Conservation (phyloP, 2,113 vertebrate genomes). For the Daubentonia madagascariensis region DNA sequence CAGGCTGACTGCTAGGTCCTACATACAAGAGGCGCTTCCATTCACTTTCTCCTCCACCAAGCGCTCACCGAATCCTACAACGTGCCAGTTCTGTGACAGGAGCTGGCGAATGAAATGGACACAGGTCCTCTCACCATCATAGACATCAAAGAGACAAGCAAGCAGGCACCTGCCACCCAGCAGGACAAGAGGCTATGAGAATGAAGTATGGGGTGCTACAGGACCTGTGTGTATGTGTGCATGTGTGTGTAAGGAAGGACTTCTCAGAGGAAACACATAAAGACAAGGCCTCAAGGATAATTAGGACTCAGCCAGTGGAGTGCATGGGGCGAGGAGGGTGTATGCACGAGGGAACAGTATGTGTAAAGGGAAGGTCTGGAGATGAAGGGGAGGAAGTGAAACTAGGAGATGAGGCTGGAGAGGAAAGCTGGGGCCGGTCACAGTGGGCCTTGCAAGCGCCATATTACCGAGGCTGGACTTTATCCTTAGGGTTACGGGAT, state of each 20-base stretch:
- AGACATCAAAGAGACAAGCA: neutral
- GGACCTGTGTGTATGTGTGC: neutral
- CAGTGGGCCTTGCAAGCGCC: neutral
- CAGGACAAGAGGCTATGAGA: neutral
- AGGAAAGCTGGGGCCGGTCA: neutral
- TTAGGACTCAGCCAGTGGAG: neutral
- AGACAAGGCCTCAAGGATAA: neutral
- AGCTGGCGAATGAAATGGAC: neutral
- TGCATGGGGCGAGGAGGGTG: neutral
- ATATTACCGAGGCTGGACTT: neutral
- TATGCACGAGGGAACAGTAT: neutral
- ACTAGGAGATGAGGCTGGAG: neutral
- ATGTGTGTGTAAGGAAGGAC: neutral
- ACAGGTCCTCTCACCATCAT: neutral
- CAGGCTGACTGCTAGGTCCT: neutral
- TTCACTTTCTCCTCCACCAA: neutral
- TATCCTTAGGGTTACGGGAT: neutral
- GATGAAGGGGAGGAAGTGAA: neutral
- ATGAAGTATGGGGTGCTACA: neutral
- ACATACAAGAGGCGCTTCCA: neutral
- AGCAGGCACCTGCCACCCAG: neutral
- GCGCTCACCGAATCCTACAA: neutral
- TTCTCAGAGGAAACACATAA: neutral
- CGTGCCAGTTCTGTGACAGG: neutral
- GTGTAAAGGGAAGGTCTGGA: neutral